Percentiles rank a stretch among this genome's conserved stretches.
phyloP scores from a whole-genome alignment of 2,797 vertebrate species.

The Tadarida brasiliensis region DNA sequence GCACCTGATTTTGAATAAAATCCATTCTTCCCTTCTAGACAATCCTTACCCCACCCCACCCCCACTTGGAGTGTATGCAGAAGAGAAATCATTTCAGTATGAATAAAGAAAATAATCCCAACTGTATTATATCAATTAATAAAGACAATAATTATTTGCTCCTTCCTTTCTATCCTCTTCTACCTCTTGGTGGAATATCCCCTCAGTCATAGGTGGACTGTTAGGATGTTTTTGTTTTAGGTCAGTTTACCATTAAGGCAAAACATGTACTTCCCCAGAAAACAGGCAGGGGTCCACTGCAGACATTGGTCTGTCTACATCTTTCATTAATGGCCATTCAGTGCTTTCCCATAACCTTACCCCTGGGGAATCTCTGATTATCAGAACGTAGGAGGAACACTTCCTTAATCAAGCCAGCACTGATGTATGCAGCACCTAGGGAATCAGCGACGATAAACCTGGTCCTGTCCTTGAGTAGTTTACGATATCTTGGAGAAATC shows the following conservation, averaged over 20 bases:
- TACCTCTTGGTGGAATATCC: not conserved
- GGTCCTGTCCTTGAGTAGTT: not conserved
- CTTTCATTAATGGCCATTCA: not conserved
- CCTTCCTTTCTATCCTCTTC: not conserved
- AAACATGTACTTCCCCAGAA: not conserved
- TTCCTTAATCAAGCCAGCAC: not conserved
- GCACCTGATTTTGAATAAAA: constrained; percentile 66
- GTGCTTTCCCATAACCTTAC: not conserved
- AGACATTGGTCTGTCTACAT: not conserved
- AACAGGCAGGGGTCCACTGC: not conserved
- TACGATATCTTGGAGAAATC: not conserved
- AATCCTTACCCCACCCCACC: not conserved
- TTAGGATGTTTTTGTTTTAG: constrained; percentile 37
- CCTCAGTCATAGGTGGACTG: not conserved
- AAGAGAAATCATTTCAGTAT: not conserved
- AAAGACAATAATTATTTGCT: not conserved
- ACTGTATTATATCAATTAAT: not conserved
- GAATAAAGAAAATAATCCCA: constrained; percentile 38
- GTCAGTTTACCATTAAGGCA: constrained; percentile 17
- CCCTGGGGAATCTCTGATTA: not conserved
- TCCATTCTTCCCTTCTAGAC: constrained; percentile 64
- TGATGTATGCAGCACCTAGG: not conserved
- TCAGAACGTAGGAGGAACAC: not conserved
- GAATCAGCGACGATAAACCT: not conserved
- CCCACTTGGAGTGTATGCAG: not conserved